phyloP scores from a whole-genome alignment of 2,888 invertebrate genomes.

The Drosophila robusta region DNA sequence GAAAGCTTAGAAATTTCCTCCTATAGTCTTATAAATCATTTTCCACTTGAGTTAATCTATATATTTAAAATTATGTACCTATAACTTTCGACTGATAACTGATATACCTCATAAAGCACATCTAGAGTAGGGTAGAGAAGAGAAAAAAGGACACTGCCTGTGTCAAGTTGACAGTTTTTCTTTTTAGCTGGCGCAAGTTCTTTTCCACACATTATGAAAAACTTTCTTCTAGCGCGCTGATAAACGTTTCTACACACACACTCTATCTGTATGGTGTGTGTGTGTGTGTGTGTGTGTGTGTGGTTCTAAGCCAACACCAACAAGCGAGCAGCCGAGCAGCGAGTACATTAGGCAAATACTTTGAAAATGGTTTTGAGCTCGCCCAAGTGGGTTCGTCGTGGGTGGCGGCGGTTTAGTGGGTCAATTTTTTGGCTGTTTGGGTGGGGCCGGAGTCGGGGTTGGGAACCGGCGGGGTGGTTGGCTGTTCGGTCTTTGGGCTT shows the following conservation, averaged over 20 bases:
- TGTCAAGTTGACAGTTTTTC: constrained; percentile 68
- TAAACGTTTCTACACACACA: constrained; percentile 44
- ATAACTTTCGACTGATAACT: constrained; percentile 4
- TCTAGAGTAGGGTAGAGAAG: neutral
- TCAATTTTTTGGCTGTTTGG: constrained; percentile 22
- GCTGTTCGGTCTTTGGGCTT: constrained; percentile 26
- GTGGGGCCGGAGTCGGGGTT: neutral
- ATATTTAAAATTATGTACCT: too few relatives aligned
- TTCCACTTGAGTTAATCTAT: too few relatives aligned
- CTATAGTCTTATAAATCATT: too few relatives aligned
- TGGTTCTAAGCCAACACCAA: constrained; percentile 67
- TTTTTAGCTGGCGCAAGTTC: constrained; percentile 53
- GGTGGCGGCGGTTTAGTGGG: constrained; percentile 24
- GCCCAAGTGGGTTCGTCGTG: constrained; percentile 20
- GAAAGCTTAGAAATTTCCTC: too few relatives aligned
- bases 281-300: constrained; percentile 23
- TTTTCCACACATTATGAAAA: constrained; percentile 74
- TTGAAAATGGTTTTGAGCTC: constrained; percentile 35
- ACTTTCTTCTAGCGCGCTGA: constrained; percentile 65
- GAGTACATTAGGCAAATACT: constrained; percentile 74
- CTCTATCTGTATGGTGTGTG: constrained; percentile 7
- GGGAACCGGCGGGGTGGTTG: neutral
- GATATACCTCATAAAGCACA: constrained; percentile 9
- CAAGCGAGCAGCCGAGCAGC: constrained; percentile 54
- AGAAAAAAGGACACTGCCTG: constrained; percentile 49